Percentiles rank a stretch among this genome's conserved stretches.
These are phyloP conservation scores for Hippoglossus stenolepis DNA, from an alignment of 2,113 vertebrate genomes.

Conservation along the genomic window DNA sequence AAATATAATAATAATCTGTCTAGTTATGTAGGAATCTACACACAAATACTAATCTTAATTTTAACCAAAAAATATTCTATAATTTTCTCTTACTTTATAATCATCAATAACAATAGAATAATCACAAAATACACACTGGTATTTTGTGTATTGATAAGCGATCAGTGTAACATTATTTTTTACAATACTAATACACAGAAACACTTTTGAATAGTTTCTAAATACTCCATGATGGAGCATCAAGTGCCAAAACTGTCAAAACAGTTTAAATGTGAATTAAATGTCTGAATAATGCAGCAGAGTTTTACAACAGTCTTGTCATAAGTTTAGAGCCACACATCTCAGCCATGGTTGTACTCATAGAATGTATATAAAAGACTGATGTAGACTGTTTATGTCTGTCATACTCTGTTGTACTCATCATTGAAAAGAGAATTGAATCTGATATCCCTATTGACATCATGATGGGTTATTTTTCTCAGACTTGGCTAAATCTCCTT, in stretches of 20 bases:
- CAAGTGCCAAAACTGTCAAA: too few relatives aligned
- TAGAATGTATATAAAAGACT: too few relatives aligned
- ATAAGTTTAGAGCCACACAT: not conserved
- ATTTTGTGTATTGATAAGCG: too few relatives aligned
- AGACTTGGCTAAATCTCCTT: not conserved
- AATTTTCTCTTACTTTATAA: too few relatives aligned
- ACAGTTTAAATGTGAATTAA: not conserved
- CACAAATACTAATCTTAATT: not conserved
- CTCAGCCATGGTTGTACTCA: not conserved
- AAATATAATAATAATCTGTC: too few relatives aligned
- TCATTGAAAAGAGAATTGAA: not conserved
- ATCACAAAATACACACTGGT: too few relatives aligned
- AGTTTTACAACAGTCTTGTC: too few relatives aligned
- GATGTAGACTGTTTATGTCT: too few relatives aligned
- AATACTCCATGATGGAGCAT: too few relatives aligned
- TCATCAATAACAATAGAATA: too few relatives aligned
- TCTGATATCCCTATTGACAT: not conserved
- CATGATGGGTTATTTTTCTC: not conserved
- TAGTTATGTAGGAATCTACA: not conserved
- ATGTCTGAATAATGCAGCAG: not conserved
- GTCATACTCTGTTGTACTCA: not conserved
- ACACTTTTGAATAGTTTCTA: too few relatives aligned
- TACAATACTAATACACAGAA: not conserved
- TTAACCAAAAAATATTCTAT: too few relatives aligned
- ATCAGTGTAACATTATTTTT: not conserved